These are phyloP conservation scores for Drosophila murphyi DNA, from an alignment of 1,140 invertebrate genomes.

Conservation along the genomic window DNA sequence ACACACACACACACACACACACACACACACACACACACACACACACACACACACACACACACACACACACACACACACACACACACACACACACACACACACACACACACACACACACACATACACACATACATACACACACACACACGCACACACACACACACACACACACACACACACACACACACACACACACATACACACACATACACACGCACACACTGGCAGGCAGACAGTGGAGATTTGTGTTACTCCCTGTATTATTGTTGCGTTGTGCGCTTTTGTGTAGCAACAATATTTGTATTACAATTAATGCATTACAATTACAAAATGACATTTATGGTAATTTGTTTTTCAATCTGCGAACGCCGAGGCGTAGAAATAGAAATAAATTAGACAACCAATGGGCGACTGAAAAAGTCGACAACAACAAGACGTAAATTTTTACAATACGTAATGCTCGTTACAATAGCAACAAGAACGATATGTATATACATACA, in stretches of 20 bases:
- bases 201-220: constrained; percentile 1
- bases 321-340: constrained; percentile 72
- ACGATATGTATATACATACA: constrained; percentile 32
- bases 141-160: background rate
- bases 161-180: background rate
- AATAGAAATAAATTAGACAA: constrained; percentile 72
- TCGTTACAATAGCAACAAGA: constrained; percentile 44
- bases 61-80: constrained; percentile 1
- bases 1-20: background rate
- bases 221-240: background rate
- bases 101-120: background rate
- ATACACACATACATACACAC: background rate
- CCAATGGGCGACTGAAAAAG: constrained; percentile 49
- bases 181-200: background rate
- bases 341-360: constrained; percentile 72
- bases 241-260: constrained; percentile 13
- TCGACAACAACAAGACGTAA: constrained; percentile 39
- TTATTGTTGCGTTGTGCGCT: constrained; percentile 6
- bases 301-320: constrained; percentile 53
- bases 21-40: background rate
- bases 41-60: background rate
- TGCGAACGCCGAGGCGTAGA: constrained; percentile 53
- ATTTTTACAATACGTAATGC: constrained; percentile 73
- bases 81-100: background rate
- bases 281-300: constrained; percentile 31